These are phyloP conservation scores for Amorpha juglandis DNA, from an alignment of 2,888 invertebrate genomes.

Conservation along the genomic window DNA sequence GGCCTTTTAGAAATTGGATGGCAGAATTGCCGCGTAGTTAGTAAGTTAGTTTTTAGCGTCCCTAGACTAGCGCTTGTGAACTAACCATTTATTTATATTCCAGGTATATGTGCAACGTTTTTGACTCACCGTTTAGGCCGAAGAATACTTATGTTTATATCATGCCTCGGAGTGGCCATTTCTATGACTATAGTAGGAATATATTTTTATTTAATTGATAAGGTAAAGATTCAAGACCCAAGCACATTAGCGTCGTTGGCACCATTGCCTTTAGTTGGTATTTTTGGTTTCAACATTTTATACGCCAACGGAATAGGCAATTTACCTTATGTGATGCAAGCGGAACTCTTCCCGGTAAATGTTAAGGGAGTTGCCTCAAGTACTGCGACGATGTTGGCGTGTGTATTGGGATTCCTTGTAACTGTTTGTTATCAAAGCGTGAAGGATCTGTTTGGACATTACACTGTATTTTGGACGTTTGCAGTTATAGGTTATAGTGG, in stretches of 20 bases:
- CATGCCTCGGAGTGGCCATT: conserved; percentile 81
- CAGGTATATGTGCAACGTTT: conserved; percentile 77
- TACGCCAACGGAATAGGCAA: conserved; percentile 85
- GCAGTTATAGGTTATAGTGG: conserved; percentile 81
- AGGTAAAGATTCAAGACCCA: conserved; percentile 54
- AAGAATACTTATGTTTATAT: conserved; percentile 79
- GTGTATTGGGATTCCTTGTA: conserved; percentile 82
- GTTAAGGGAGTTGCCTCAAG: conserved; percentile 86
- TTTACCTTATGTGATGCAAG: conserved; percentile 85
- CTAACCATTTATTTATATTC: conserved; percentile 37
- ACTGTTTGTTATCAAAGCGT: conserved; percentile 85
- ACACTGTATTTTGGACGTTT: conserved; percentile 85
- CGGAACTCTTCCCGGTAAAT: conserved; percentile 86
- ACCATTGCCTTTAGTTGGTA: conserved; percentile 81
- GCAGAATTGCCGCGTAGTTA: too few species aligned
- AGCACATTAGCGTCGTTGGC: conserved; percentile 66
- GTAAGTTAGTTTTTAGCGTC: too few species aligned
- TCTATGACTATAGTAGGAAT: conserved; percentile 77
- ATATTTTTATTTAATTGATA: conserved; percentile 82
- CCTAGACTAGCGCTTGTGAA: too few species aligned
- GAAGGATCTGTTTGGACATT: conserved; percentile 82
- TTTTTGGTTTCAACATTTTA: conserved; percentile 84
- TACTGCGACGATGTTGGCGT: conserved; percentile 82
- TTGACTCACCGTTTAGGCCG: conserved; percentile 83
- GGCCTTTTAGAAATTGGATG: too few species aligned